Conservation (phyloP, 92 coral and sea anemone species). For the Porites lobata region DNA sequence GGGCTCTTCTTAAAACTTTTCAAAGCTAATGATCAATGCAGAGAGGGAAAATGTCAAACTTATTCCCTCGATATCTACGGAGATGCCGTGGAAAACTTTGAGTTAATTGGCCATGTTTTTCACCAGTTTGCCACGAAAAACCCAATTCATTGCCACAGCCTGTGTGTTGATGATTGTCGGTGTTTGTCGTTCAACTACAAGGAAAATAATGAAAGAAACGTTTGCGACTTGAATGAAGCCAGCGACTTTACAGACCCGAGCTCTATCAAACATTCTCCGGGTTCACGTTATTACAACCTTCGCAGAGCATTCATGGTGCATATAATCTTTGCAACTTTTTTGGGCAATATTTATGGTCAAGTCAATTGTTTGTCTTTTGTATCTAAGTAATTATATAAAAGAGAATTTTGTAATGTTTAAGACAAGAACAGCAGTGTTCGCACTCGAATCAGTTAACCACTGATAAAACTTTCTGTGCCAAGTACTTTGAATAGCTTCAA, state of each 20-base stretch:
- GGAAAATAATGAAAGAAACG: not conserved
- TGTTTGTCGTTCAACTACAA: constrained; percentile 50
- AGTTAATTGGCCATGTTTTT: constrained; percentile 21
- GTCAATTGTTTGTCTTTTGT: no score
- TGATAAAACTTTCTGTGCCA: no score
- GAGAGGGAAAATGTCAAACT: not conserved
- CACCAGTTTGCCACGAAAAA: not conserved
- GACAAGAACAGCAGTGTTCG: no score
- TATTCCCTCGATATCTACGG: not conserved
- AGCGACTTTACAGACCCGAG: not conserved
- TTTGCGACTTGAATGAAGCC: constrained; percentile 15
- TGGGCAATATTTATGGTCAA: no score
- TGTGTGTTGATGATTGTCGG: constrained; percentile 23
- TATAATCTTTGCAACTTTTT: not conserved
- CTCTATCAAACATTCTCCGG: constrained; percentile 17
- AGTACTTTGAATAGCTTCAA: no score
- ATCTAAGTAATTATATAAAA: no score
- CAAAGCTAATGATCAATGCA: not conserved
- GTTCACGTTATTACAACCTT: constrained; percentile 12
- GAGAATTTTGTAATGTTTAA: no score
- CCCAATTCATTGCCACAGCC: constrained; percentile 5
- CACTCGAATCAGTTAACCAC: no score
- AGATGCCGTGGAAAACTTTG: constrained; percentile 24
- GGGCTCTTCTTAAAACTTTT: not conserved
- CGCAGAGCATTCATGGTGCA: not conserved